phyloP scores from a whole-genome alignment of 2,888 invertebrate species.

The Steinernema hermaphroditum region DNA sequence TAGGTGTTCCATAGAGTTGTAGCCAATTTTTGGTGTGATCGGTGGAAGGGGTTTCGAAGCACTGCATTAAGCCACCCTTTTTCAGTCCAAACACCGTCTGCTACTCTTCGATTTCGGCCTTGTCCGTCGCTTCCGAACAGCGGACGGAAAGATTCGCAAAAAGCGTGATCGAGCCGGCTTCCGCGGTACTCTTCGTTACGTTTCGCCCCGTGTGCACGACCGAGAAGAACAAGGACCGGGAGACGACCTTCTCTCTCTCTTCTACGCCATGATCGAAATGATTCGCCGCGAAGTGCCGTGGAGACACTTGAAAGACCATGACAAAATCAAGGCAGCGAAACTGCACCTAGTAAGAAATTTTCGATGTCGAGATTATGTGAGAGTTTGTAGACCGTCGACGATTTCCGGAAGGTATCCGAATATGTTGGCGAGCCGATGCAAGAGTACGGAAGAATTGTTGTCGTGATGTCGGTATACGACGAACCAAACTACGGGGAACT shows the following conservation, averaged over 20 bases:
- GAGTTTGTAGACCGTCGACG: constrained; percentile 35
- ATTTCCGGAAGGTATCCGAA: constrained; percentile 35
- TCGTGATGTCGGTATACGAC: constrained; percentile 42
- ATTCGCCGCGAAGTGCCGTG: constrained; percentile 43
- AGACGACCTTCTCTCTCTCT: constrained; percentile 48
- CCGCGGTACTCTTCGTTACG: constrained; percentile 61
- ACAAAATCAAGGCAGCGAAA: constrained; percentile 46
- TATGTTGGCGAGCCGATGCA: constrained; percentile 33
- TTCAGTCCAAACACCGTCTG: constrained; percentile 47
- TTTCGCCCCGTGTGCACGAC: constrained; percentile 51
- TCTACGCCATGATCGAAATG: constrained; percentile 47
- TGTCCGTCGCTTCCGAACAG: constrained; percentile 46
- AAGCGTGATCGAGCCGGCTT: constrained; percentile 46
- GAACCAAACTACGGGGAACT: constrained; percentile 51
- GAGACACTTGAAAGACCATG: constrained; percentile 31
- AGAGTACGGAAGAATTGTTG: constrained; percentile 47
- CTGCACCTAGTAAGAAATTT: constrained; percentile 45
- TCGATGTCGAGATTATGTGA: too few species aligned
- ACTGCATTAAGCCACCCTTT: not conserved
- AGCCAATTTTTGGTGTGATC: too few species aligned
- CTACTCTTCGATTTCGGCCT: constrained; percentile 53
- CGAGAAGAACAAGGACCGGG: constrained; percentile 42
- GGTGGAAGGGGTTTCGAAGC: too few species aligned
- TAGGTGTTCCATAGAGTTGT: too few species aligned
- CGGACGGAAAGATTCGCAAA: constrained; percentile 42